A percentile compares a stretch with the other conserved stretches of the same genome.
Conservation (phyloP, 2,797 vertebrate genomes). For the Ateles fusciceps region DNA sequence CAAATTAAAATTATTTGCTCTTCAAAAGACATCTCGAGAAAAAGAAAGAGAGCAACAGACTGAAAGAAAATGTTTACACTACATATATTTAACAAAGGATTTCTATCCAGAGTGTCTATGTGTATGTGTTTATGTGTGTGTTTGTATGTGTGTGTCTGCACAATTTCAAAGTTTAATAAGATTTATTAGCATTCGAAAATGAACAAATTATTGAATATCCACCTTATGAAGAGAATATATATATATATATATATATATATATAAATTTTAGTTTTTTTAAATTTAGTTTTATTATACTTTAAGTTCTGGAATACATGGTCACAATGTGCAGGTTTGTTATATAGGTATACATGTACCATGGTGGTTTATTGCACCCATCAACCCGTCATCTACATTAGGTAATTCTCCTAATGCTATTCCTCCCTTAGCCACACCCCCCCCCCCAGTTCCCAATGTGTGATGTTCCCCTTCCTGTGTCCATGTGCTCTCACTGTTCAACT, state of each 20-base stretch:
- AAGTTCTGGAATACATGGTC: too few species aligned
- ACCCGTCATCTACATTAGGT: too few species aligned
- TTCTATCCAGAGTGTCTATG: not conserved
- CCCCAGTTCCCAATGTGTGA: too few species aligned
- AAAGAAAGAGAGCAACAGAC: not conserved
- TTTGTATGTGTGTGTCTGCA: not conserved
- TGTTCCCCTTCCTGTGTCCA: too few species aligned
- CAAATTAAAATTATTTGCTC: not conserved
- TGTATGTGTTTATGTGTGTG: not conserved
- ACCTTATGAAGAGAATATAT: not conserved
- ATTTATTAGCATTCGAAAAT: not conserved
- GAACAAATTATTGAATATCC: not conserved
- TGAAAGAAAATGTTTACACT: not conserved
- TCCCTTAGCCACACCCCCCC: too few species aligned
- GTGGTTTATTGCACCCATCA: too few species aligned
- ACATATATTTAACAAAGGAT: not conserved
- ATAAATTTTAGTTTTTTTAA: too few species aligned
- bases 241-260: not conserved
- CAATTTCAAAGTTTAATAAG: not conserved
- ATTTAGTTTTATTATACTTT: too few species aligned
- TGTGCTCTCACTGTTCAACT: too few species aligned
- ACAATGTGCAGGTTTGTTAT: too few species aligned
- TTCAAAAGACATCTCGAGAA: not conserved
- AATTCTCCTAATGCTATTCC: too few species aligned
- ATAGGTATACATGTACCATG: too few species aligned